Percentiles rank a stretch among this genome's conserved stretches.
These are phyloP conservation scores for Lepidocyrtoides sp. DNA, from an alignment of 2,888 invertebrate genomes.

Conservation along the genomic window DNA sequence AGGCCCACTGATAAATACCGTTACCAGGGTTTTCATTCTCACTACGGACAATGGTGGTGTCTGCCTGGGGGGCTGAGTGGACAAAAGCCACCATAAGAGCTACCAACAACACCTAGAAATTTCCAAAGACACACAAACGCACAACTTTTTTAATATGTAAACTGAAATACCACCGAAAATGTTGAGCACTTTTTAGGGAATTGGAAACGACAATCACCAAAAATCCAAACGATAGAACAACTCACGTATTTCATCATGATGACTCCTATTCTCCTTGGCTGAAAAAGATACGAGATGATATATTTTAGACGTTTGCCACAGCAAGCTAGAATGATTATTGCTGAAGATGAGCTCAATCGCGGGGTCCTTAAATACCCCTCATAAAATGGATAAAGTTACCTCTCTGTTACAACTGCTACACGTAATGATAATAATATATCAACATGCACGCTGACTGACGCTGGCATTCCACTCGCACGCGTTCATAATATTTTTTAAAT, in stretches of 20 bases:
- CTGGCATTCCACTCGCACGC: slow-evolving; percentile 14
- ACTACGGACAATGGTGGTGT: slow-evolving; percentile 70
- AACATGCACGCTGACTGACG: not conserved
- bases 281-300: not conserved
- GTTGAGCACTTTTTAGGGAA: not conserved
- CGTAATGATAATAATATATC: slow-evolving; percentile 6
- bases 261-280: not conserved
- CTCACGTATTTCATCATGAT: slow-evolving; percentile 77
- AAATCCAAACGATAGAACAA: slow-evolving; percentile 11
- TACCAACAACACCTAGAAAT: slow-evolving; percentile 66
- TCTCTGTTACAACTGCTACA: not conserved
- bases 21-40: slow-evolving; percentile 77
- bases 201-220: not conserved
- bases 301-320: not conserved
- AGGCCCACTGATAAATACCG: slow-evolving; percentile 77
- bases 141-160: not conserved
- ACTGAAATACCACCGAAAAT: not conserved
- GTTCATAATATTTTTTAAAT: slow-evolving; percentile 32
- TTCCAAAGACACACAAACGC: not conserved
- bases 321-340: slow-evolving; percentile 53
- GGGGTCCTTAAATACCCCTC: slow-evolving; percentile 69
- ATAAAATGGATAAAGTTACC: slow-evolving; percentile 62
- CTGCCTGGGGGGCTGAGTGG: slow-evolving; percentile 47
- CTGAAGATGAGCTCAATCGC: slow-evolving; percentile 62
- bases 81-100: slow-evolving; percentile 64